phyloP scores from a whole-genome alignment of 2,888 invertebrate species.

The Tineola bisselliella region DNA sequence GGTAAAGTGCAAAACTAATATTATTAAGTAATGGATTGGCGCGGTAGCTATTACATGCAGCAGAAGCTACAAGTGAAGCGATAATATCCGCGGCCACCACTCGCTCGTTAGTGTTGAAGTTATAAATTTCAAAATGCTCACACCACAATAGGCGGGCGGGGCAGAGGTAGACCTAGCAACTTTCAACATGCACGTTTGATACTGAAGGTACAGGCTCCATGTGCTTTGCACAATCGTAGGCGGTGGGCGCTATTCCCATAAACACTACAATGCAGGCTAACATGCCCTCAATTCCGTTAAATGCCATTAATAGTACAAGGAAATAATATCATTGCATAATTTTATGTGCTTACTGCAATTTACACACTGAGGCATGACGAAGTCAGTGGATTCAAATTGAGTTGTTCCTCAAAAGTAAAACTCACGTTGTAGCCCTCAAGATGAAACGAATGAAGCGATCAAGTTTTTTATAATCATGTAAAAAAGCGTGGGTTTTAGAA shows the following conservation, averaged over 20 bases:
- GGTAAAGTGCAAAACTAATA: too few relatives aligned
- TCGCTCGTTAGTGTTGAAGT: slow-evolving; percentile 49
- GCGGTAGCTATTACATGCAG: not conserved
- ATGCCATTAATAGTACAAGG: not conserved
- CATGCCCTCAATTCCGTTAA: slow-evolving; percentile 5
- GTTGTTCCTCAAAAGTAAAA: not conserved
- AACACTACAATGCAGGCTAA: not conserved
- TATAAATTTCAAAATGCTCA: slow-evolving; percentile 45
- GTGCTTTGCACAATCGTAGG: slow-evolving; percentile 13
- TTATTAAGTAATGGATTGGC: not conserved
- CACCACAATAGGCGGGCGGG: slow-evolving; percentile 44
- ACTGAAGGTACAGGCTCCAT: not conserved
- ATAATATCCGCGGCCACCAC: slow-evolving; percentile 37
- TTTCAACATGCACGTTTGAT: not conserved
- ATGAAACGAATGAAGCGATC: not conserved
- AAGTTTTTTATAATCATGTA: slow-evolving; percentile 6
- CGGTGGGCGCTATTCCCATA: not conserved
- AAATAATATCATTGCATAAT: not conserved
- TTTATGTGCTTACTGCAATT: not conserved
- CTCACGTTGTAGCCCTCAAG: not conserved
- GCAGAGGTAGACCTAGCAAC: not conserved
- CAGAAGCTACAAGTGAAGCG: slow-evolving; percentile 29
- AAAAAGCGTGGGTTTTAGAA: not conserved
- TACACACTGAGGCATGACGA: not conserved
- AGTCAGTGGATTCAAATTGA: not conserved